These are phyloP conservation scores for Myiotriccus ornatus DNA, from an alignment of 2,797 vertebrate genomes.

Conservation along the genomic window DNA sequence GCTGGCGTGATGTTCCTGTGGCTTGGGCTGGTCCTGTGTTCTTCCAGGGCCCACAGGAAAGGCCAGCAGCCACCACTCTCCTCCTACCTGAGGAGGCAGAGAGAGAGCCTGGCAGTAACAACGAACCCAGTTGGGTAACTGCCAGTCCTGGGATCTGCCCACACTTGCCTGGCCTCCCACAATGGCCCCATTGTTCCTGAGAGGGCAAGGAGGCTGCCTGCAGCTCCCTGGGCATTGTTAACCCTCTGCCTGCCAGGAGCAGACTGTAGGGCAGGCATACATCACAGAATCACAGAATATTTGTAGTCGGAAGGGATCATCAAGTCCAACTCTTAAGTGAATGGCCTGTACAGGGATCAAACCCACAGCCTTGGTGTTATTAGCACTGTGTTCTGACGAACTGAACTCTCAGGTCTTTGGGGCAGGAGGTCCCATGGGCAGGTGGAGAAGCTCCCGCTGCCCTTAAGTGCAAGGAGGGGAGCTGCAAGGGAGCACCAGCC, in stretches of 20 bases:
- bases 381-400: background rate
- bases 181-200: slow-evolving; percentile 74
- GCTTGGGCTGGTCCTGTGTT: background rate
- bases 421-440: background rate
- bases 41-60: background rate
- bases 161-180: slow-evolving; percentile 65
- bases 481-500: background rate
- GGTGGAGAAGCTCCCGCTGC: background rate
- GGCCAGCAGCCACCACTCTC: background rate
- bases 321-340: background rate
- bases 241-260: slow-evolving; percentile 50
- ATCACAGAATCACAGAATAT: background rate
- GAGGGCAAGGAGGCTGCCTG: slow-evolving; percentile 70
- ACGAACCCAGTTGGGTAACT: background rate
- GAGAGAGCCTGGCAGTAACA: background rate
- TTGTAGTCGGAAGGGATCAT: background rate
- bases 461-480: background rate
- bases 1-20: background rate
- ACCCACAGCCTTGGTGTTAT: background rate
- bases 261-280: rapidly evolving
- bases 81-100: slow-evolving; percentile 59
- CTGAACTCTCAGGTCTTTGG: background rate
- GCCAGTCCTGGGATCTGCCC: slow-evolving; percentile 66
- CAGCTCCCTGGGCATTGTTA: slow-evolving; percentile 60
- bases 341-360: background rate